Evolutionary conservation across 2,888 invertebrate species (phyloP), one percentile per base, ranked within the genome.

Genomic region (Shargacucullia verbasci): DNA sequence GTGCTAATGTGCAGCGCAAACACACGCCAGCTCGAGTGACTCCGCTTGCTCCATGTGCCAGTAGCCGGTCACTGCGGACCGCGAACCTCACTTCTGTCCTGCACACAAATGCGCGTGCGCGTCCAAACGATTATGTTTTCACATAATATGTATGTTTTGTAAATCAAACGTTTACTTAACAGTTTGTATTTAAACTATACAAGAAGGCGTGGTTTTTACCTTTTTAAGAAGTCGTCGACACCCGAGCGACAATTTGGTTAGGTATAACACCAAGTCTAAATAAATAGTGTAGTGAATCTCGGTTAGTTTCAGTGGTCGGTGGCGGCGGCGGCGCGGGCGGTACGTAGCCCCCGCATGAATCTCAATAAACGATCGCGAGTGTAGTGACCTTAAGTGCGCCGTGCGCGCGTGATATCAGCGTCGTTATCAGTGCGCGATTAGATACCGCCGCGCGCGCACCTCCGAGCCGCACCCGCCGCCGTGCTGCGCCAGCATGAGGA

Each of bases 401-500:
- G 61, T 38, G 41, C 47, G 64, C 70, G 72, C 75, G 68, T 59
- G 78, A 70, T 82, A 83, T 79, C 76, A 49, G 54, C 27, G 33
- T 14, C 81, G 70, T 62, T 75, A 75, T 75, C 74, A 75, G 87
- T 86, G 70, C 73, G 82, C 83, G 91, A 91, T 91, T 87, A 90
- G 89, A 91, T 88, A 87, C 79, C 83, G 85, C 59, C 76, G 80
- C 80, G 87, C 90, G 82, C 81, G 79, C 84, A 82, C 81, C 75
- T 63, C 66, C 88, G 25, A 53, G 57, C 13, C 91, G 96, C 92
- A 20, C 96, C 76, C 96, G 56, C 55, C 57, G 20, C 44, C 43
- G 47, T 52, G 25, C 54, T 54, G 43, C 52, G 31, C 37, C 57
- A 76, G 60, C 83, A 92, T 93, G 93, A 78, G 86, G 77, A 86